phyloP scores from a whole-genome alignment of 2,113 vertebrate genomes.

The Gnathonemus longibarbis region DNA sequence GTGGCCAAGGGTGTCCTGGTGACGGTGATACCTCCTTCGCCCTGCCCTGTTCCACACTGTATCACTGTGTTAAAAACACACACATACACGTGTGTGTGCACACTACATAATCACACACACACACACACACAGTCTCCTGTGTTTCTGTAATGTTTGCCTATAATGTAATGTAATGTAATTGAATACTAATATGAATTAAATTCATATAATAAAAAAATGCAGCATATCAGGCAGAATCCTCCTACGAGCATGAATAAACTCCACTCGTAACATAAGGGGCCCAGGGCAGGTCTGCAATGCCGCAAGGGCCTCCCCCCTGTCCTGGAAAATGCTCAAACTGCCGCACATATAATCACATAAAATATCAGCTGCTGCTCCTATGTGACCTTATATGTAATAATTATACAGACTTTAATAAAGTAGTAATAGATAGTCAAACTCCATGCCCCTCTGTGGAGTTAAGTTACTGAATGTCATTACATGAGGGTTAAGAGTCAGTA shows the following conservation, averaged over 20 bases:
- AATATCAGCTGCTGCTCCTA: neutral
- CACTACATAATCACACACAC: neutral
- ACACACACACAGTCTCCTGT: neutral
- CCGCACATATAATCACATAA: neutral
- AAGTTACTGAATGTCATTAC: slow-evolving; percentile 7
- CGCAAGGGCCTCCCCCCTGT: neutral
- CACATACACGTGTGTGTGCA: neutral
- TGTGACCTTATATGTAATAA: slow-evolving; percentile 17
- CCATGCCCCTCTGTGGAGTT: slow-evolving; percentile 6
- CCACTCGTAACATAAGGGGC: neutral
- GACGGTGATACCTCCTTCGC: neutral
- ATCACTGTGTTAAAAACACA: neutral
- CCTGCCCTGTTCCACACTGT: neutral
- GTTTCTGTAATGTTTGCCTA: neutral
- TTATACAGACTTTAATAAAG: slow-evolving; percentile 18
- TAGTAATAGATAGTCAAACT: slow-evolving; percentile 1
- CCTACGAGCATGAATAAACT: neutral
- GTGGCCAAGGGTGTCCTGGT: neutral
- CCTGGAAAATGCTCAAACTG: neutral
- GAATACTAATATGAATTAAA: neutral
- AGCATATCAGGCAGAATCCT: neutral
- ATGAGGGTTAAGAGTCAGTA: slow-evolving; percentile 18
- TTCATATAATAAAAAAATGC: neutral
- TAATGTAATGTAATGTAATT: neutral
- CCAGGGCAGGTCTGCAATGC: neutral